Conservation (phyloP, 2,113 vertebrate genomes). For the Tetrao urogallus region DNA sequence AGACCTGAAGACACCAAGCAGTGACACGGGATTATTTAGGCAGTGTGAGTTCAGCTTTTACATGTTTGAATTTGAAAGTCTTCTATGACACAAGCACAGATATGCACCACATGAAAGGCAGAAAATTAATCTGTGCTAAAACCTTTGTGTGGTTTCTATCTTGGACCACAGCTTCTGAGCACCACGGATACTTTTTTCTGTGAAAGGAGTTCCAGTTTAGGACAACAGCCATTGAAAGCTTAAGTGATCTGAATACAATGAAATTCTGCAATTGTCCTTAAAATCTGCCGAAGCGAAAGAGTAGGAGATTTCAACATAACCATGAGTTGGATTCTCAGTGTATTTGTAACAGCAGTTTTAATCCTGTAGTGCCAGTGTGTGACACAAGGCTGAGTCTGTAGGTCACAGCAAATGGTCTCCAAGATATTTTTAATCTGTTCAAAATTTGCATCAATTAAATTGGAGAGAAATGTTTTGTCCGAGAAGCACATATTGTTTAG, state of each 20-base stretch:
- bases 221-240: background rate
- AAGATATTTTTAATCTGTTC: background rate
- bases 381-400: background rate
- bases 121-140: background rate
- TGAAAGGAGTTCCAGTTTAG: slow-evolving; percentile 12
- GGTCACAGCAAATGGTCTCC: background rate
- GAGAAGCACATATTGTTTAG: background rate
- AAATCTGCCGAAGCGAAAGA: background rate
- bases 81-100: background rate
- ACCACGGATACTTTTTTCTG: background rate
- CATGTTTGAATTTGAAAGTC: background rate
- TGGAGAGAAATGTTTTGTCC: background rate
- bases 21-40: background rate
- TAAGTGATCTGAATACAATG: background rate
- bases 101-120: background rate
- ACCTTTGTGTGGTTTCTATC: background rate
- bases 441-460: background rate
- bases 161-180: background rate
- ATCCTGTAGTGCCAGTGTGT: slow-evolving; percentile 27
- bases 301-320: background rate
- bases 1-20: background rate
- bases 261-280: slow-evolving; percentile 55
- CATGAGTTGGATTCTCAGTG: background rate
- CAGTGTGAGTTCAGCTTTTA: background rate
- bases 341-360: slow-evolving; percentile 20